Evolutionary conservation across 1,140 invertebrate species (phyloP).

Genomic region (Drosophila truncata): DNA sequence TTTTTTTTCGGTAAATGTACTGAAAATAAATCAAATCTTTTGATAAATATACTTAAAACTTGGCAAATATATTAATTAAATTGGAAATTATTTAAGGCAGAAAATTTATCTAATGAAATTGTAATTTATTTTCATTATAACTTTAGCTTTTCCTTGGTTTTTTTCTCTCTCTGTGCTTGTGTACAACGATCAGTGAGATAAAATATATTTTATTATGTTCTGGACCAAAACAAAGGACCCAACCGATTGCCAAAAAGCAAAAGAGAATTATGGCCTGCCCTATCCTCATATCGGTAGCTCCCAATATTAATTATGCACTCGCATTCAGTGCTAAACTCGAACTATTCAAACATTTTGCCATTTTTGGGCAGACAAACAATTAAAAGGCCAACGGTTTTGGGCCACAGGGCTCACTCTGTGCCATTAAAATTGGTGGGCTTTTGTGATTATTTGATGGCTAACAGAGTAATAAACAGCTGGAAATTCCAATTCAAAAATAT

Average conservation of each 20-base stretch:
- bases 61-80: neutral
- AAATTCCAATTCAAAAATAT: conserved; percentile 1
- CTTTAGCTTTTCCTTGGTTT: rapidly evolving
- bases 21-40: neutral
- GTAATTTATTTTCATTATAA: neutral
- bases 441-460: conserved; percentile 66
- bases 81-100: neutral
- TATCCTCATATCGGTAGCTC: neutral
- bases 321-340: conserved; percentile 44
- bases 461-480: conserved; percentile 36
- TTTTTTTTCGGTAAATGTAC: neutral
- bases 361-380: conserved; percentile 64
- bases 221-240: conserved; percentile 39
- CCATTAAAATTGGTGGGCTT: conserved; percentile 66
- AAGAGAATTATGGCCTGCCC: conserved; percentile 27
- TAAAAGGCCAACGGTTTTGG: conserved; percentile 30
- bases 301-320: conserved; percentile 54
- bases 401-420: neutral
- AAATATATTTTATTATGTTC: conserved; percentile 78
- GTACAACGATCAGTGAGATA: conserved; percentile 65
- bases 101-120: no score
- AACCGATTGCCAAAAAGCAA: conserved; percentile 28
- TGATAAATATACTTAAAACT: neutral
- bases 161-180: conserved; percentile 22
- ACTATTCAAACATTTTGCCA: conserved; percentile 50